These are phyloP conservation scores for Hyla sarda DNA, from an alignment of 2,113 vertebrate species.

Conservation along the genomic window DNA sequence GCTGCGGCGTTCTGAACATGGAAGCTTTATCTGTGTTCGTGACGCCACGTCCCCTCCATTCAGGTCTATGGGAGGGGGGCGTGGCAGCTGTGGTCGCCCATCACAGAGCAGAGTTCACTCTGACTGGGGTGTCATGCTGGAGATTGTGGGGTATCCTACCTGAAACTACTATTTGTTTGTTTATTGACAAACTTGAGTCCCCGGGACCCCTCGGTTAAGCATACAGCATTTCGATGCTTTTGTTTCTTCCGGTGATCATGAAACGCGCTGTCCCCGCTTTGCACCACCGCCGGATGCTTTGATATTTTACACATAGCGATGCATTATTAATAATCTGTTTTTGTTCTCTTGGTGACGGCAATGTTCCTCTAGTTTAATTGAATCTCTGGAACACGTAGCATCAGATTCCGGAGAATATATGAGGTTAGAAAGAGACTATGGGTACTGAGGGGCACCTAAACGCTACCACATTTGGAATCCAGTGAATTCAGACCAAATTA, in stretches of 20 bases:
- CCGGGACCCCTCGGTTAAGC: too few species aligned
- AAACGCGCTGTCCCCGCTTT: background rate
- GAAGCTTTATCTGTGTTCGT: too few species aligned
- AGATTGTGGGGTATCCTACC: too few species aligned
- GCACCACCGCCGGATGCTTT: background rate
- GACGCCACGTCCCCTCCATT: too few species aligned
- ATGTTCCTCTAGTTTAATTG: background rate
- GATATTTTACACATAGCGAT: slow-evolving; percentile 18
- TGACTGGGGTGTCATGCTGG: too few species aligned
- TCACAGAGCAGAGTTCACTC: too few species aligned
- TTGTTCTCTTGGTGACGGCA: background rate
- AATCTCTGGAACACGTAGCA: background rate
- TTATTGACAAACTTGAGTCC: too few species aligned
- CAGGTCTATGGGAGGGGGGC: too few species aligned
- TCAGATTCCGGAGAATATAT: background rate
- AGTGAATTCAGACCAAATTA: background rate
- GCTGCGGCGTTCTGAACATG: too few species aligned
- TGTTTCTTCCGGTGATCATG: background rate
- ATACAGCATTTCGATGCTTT: background rate
- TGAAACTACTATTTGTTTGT: too few species aligned
- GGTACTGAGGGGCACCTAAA: too few species aligned
- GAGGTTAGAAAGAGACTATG: background rate
- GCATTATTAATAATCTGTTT: slow-evolving; percentile 24
- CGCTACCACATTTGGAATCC: background rate
- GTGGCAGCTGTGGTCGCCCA: too few species aligned